Conservation (phyloP, 2,888 invertebrate species). For the Nemotelus pantherinus region DNA sequence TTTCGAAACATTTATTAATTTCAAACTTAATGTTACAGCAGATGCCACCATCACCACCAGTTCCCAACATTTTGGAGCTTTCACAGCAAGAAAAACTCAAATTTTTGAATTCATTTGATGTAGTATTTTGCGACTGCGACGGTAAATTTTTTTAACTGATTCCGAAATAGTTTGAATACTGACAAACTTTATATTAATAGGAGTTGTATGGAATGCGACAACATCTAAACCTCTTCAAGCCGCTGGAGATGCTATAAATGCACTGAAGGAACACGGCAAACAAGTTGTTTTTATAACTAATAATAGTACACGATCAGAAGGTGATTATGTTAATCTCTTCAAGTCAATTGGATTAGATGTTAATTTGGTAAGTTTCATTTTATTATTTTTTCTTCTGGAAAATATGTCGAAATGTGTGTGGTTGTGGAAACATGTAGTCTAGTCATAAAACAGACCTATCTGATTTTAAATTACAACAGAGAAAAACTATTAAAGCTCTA, state of each 20-base stretch:
- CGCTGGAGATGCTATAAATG: constrained; percentile 59
- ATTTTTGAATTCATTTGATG: constrained; percentile 67
- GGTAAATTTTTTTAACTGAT: constrained; percentile 60
- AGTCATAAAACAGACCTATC: no score
- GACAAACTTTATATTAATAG: constrained; percentile 50
- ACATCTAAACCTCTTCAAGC: constrained; percentile 58
- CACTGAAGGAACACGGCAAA: constrained; percentile 63
- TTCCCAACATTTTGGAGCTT: constrained; percentile 50
- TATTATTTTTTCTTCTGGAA: background rate
- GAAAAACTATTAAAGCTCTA: no score
- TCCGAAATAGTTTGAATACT: background rate
- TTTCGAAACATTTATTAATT: background rate
- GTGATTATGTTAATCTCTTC: constrained; percentile 57
- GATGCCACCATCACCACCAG: constrained; percentile 1
- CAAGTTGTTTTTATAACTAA: constrained; percentile 63
- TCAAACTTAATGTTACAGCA: background rate
- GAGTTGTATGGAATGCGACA: constrained; percentile 64
- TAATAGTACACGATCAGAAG: constrained; percentile 60
- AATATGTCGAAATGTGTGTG: background rate
- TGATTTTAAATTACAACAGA: no score
- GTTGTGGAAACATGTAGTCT: no score
- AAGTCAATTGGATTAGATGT: constrained; percentile 54
- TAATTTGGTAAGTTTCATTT: constrained; percentile 53
- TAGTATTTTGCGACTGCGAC: constrained; percentile 70
- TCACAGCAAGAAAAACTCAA: constrained; percentile 56